These are phyloP conservation scores for Helicoverpa zea DNA, from an alignment of 1,140 invertebrate genomes.

Conservation along the genomic window DNA sequence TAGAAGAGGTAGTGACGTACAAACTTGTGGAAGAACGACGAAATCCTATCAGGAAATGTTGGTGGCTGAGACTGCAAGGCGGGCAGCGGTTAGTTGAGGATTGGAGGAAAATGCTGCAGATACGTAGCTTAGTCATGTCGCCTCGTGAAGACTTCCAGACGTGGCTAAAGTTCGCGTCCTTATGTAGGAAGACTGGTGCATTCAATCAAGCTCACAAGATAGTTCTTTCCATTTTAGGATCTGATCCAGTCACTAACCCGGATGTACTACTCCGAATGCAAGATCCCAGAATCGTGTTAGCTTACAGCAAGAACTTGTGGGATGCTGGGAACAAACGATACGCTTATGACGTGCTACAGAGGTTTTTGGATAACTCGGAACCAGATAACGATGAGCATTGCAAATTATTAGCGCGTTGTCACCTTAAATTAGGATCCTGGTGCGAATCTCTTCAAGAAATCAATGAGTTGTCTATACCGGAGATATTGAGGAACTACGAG, in stretches of 20 bases:
- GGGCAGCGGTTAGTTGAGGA: slow-evolving; percentile 98
- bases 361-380: slow-evolving; percentile 92
- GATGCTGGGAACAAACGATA: slow-evolving; percentile 92
- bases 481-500: slow-evolving; percentile 95
- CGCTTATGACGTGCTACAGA: slow-evolving; percentile 92
- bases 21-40: slow-evolving; percentile 96
- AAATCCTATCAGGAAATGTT: slow-evolving; percentile 95
- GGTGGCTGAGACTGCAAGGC: slow-evolving; percentile 98
- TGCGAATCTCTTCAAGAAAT: slow-evolving; percentile 94
- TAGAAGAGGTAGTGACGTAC: slow-evolving; percentile 99
- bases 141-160: slow-evolving; percentile 98
- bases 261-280: slow-evolving; percentile 91
- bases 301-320: slow-evolving; percentile 98
- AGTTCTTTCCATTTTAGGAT: slow-evolving; percentile 94
- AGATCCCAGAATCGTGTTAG: slow-evolving; percentile 95
- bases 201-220: slow-evolving; percentile 96
- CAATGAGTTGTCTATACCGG: slow-evolving; percentile 93
- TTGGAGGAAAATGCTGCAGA: slow-evolving; percentile 98
- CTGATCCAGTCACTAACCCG: slow-evolving; percentile 91
- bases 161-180: slow-evolving; percentile 98
- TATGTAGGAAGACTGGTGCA: slow-evolving; percentile 98
- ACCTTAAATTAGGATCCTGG: slow-evolving; percentile 97
- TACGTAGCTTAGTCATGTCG: slow-evolving; percentile 96
- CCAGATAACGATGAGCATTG: slow-evolving; percentile 89
- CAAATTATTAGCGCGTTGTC: slow-evolving; percentile 94